Percentiles rank a stretch among this genome's conserved stretches.
Conservation (phyloP, 2,888 invertebrate species). For the Ochropleura plecta region DNA sequence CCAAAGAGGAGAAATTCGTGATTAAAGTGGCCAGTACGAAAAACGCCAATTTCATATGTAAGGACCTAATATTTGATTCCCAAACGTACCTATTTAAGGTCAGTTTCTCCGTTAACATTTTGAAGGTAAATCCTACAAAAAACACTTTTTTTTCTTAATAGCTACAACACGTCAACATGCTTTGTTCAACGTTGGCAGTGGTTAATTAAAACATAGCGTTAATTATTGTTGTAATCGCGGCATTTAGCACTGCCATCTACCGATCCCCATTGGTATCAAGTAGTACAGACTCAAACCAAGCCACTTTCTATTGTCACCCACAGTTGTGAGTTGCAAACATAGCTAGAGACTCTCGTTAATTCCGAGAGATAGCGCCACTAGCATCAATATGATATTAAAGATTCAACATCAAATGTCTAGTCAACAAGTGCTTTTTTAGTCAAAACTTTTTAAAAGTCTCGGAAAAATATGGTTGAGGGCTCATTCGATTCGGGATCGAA, state of each 20-base stretch:
- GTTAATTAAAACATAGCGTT: neutral
- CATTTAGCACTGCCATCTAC: conserved; percentile 8
- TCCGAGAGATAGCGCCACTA: conserved; percentile 5
- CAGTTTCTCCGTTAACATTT: neutral
- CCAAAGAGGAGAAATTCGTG: too few species aligned
- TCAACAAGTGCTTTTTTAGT: too few species aligned
- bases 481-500: too few species aligned
- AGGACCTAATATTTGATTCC: neutral
- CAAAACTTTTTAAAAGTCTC: too few species aligned
- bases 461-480: too few species aligned
- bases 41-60: too few species aligned
- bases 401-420: too few species aligned
- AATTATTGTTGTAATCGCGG: neutral
- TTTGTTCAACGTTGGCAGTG: neutral
- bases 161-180: neutral
- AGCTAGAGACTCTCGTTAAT: neutral
- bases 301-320: neutral
- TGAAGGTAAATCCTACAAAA: neutral
- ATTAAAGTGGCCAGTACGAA: too few species aligned
- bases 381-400: neutral
- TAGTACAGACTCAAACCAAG: neutral
- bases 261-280: neutral
- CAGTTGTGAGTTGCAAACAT: neutral
- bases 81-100: neutral
- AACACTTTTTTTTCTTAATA: neutral